A percentile compares a stretch with the other conserved stretches of the same genome.
Evolutionary conservation across 23 tunicate genomes (phyloP).

Genomic region (Trididemnum nubilum): DNA sequence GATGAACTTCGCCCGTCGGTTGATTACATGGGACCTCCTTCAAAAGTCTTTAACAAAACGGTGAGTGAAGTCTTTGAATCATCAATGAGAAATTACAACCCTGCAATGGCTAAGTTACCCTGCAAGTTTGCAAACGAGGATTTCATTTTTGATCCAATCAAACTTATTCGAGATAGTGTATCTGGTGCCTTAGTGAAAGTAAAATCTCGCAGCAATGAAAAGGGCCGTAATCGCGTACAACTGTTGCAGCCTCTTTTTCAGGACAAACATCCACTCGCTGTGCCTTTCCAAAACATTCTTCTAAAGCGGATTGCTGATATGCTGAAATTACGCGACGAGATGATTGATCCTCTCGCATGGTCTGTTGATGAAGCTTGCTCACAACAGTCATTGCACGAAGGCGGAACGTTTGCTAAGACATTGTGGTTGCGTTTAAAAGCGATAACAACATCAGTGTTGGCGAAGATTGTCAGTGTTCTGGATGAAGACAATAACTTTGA

Average conservation of each 20-base stretch:
- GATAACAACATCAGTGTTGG: constrained; percentile 24
- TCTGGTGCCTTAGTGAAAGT: constrained; percentile 49
- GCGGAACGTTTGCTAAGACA: constrained; percentile 65
- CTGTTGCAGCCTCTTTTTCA: background rate
- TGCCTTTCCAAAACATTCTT: constrained; percentile 26
- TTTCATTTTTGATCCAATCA: constrained; percentile 23
- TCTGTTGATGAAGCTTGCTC: constrained; percentile 44
- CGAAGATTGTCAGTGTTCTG: constrained; percentile 43
- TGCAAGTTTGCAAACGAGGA: background rate
- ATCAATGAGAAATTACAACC: background rate
- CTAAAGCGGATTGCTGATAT: constrained; percentile 7
- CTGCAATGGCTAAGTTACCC: background rate
- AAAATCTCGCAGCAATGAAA: background rate
- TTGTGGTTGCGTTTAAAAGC: constrained; percentile 54
- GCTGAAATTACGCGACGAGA: constrained; percentile 25
- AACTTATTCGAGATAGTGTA: constrained; percentile 16
- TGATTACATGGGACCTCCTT: constrained; percentile 46
- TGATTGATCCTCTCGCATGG: constrained; percentile 21
- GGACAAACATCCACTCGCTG: background rate
- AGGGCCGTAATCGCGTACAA: constrained; percentile 14
- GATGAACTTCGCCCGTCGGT: constrained; percentile 63
- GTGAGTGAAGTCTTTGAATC: constrained; percentile 42
- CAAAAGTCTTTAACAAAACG: constrained; percentile 28
- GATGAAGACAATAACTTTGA: constrained; percentile 62
- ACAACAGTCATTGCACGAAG: constrained; percentile 40